Conservation (phyloP, 2,113 vertebrate species). For the Platanista minor region DNA sequence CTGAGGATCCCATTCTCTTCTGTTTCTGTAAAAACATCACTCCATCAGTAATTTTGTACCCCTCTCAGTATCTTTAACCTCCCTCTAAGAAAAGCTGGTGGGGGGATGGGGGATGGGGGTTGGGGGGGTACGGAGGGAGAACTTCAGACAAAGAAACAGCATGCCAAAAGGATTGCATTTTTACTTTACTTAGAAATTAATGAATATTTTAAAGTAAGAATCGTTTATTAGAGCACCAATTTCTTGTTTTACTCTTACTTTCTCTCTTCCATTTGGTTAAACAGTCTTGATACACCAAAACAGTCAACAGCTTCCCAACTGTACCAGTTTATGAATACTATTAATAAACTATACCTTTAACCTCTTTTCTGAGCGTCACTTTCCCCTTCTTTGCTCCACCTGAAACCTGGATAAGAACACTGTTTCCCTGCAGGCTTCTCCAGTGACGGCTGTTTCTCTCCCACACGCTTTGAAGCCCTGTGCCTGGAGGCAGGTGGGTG, state of each 20-base stretch:
- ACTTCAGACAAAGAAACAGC: not conserved
- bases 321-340: not conserved
- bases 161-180: not conserved
- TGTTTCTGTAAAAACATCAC: not conserved
- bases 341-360: not conserved
- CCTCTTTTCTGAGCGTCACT: not conserved
- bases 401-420: not conserved
- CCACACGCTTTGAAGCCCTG: not conserved
- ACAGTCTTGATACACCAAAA: not conserved
- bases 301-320: not conserved
- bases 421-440: not conserved
- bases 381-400: not conserved
- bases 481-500: not conserved
- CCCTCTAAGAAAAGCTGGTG: not conserved
- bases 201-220: not conserved
- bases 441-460: not conserved
- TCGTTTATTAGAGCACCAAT: not conserved
- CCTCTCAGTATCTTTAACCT: not conserved
- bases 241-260: not conserved
- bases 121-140: not conserved
- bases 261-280: not conserved
- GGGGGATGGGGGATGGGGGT: fast-evolving
- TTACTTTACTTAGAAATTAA: not conserved
- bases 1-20: not conserved
- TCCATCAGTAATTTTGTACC: not conserved